A percentile compares a stretch with the other conserved stretches of the same genome.
phyloP scores from a whole-genome alignment of 1,140 invertebrate genomes.

The Latrodectus geometricus region DNA sequence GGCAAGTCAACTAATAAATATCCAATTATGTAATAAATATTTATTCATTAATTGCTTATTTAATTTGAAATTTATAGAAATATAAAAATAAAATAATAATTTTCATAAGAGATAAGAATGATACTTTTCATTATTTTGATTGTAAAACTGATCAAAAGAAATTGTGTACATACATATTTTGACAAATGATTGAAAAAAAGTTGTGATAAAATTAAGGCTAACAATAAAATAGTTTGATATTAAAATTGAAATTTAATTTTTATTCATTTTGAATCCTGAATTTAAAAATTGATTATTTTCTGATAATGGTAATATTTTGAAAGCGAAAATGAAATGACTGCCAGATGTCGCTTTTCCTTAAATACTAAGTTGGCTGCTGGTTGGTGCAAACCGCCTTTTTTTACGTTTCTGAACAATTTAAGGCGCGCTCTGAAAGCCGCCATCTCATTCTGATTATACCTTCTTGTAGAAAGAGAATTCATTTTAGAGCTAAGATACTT shows the following conservation, averaged over 20 bases:
- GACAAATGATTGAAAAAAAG: not conserved
- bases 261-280: not conserved
- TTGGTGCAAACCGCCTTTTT: not conserved
- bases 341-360: not conserved
- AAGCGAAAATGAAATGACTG: not conserved
- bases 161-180: not conserved
- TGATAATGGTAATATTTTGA: not conserved
- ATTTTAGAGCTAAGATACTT: not conserved
- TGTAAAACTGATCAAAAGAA: too few relatives aligned
- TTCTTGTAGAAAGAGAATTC: not conserved
- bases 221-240: not conserved
- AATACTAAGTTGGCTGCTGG: not conserved
- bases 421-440: not conserved
- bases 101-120: not conserved
- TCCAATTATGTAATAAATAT: not conserved
- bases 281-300: not conserved
- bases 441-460: not conserved
- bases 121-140: too few relatives aligned
- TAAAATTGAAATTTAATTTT: not conserved
- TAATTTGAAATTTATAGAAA: too few relatives aligned
- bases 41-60: not conserved
- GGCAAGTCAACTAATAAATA: conserved; percentile 35
- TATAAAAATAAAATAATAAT: not conserved
- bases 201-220: not conserved
- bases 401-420: conserved; percentile 15